Conservation (phyloP, 2,888 invertebrate species). For the Drosophila incognita region DNA sequence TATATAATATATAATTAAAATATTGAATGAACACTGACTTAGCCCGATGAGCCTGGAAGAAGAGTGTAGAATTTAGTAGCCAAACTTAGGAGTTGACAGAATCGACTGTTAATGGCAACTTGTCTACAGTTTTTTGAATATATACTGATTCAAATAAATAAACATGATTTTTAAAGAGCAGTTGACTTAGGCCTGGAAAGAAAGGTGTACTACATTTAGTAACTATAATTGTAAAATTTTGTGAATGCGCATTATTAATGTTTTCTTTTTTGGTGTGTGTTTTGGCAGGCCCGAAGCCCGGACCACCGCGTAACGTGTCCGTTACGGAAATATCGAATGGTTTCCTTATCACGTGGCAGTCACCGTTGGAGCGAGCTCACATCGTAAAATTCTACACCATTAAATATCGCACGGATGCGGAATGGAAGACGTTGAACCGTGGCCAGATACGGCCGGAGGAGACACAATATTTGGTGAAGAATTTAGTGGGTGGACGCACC, state of each 20-base stretch:
- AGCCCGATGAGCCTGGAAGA: neutral
- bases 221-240: neutral
- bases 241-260: neutral
- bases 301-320: slow-evolving; percentile 95
- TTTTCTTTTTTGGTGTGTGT: slow-evolving; percentile 7
- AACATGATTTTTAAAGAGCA: neutral
- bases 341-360: slow-evolving; percentile 95
- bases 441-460: slow-evolving; percentile 95
- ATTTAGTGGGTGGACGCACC: slow-evolving; percentile 94
- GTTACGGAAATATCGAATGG: slow-evolving; percentile 95
- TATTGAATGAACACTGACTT: neutral
- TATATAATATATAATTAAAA: neutral
- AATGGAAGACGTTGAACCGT: slow-evolving; percentile 95
- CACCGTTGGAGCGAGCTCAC: slow-evolving; percentile 92
- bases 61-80: neutral
- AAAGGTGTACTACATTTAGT: neutral
- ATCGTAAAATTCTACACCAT: slow-evolving; percentile 95
- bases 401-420: slow-evolving; percentile 95
- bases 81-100: neutral
- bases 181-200: neutral
- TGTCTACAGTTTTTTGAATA: neutral
- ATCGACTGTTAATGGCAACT: neutral
- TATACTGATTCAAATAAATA: neutral
- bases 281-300: slow-evolving; percentile 93
- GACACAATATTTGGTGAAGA: slow-evolving; percentile 96